A percentile compares a stretch with the other conserved stretches of the same genome.
Conservation (phyloP, 2,797 vertebrate genomes). For the Ibycter americanus region DNA sequence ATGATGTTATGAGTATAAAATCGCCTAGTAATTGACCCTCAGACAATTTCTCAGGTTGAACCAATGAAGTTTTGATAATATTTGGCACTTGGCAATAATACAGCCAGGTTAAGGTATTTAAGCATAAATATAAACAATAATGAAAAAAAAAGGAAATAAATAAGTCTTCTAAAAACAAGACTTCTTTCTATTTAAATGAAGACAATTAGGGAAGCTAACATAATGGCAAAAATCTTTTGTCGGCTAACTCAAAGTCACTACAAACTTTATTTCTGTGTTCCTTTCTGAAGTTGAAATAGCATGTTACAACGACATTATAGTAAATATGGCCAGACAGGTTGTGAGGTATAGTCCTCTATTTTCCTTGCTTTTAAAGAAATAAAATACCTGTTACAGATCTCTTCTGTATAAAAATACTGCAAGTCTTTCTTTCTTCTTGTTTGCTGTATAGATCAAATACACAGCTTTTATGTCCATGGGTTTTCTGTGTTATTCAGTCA, state of each 20-base stretch:
- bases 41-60: constrained; percentile 21
- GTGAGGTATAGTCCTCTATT: constrained; percentile 77
- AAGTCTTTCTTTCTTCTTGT: constrained; percentile 69
- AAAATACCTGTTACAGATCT: constrained; percentile 78
- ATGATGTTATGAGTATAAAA: not conserved
- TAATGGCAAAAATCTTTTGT: constrained; percentile 43
- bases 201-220: constrained; percentile 65
- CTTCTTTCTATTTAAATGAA: constrained; percentile 68
- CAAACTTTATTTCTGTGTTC: constrained; percentile 63
- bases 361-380: constrained; percentile 77
- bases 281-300: constrained; percentile 68
- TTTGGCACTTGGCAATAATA: constrained; percentile 77
- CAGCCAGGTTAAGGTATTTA: constrained; percentile 72
- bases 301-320: constrained; percentile 72
- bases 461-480: constrained; percentile 43
- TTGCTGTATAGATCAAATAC: constrained; percentile 63
- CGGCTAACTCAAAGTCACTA: constrained; percentile 69
- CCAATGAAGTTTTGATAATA: constrained; percentile 41
- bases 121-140: constrained; percentile 78
- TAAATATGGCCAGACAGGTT: constrained; percentile 75
- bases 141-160: constrained; percentile 75
- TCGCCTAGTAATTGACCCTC: constrained; percentile 9
- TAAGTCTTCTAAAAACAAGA: constrained; percentile 73
- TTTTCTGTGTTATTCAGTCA: constrained; percentile 52
- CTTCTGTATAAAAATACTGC: constrained; percentile 80